Evolutionary conservation across 2,797 vertebrate genomes (phyloP).

Genomic region (Periparus ater): DNA sequence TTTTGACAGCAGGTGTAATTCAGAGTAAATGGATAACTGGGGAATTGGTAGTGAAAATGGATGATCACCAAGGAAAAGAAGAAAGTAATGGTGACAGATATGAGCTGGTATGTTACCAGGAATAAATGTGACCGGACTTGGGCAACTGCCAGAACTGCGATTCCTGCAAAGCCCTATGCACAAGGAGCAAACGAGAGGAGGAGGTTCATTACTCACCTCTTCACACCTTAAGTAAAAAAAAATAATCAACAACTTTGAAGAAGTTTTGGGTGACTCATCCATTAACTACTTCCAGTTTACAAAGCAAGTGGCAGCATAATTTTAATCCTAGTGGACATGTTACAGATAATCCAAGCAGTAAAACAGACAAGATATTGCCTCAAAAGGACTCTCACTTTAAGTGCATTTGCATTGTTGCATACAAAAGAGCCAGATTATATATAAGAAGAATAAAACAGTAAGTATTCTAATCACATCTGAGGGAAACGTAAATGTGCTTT

Average conservation of each 20-base stretch:
- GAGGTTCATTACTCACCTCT: not conserved
- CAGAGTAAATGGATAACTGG: not conserved
- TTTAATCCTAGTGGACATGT: not conserved
- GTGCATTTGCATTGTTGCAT: not conserved
- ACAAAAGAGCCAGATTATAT: not conserved
- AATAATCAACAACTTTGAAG: not conserved
- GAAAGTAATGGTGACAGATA: not conserved
- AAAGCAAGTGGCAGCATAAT: not conserved
- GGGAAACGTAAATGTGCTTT: not conserved
- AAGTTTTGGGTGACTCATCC: not conserved
- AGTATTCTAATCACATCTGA: not conserved
- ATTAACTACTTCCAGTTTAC: not conserved
- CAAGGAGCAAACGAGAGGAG: not conserved
- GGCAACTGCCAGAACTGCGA: not conserved
- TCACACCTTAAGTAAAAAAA: not conserved
- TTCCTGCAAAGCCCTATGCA: not conserved
- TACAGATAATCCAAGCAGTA: not conserved
- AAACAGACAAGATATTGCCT: not conserved
- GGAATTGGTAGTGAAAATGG: not conserved
- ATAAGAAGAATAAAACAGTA: not conserved
- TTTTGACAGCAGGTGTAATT: not conserved
- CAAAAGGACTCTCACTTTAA: not conserved
- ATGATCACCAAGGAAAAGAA: not conserved
- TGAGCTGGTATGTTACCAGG: not conserved
- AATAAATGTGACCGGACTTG: not conserved